phyloP scores from a whole-genome alignment of 37 sponge, comb jelly and placozoan species.

The Bolinopsis microptera region DNA sequence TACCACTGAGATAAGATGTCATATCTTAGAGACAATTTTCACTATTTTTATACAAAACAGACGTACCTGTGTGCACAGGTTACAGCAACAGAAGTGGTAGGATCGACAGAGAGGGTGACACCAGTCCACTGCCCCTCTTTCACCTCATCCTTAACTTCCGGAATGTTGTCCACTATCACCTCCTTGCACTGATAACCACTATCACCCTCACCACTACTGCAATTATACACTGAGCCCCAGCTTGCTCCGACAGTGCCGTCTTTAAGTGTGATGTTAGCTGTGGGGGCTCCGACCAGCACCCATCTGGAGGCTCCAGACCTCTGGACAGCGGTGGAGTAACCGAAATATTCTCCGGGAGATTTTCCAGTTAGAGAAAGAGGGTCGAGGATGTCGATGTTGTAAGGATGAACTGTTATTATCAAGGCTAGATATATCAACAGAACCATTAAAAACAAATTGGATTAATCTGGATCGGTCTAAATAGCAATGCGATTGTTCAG shows the following conservation, averaged over 20 bases:
- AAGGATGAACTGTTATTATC: neutral
- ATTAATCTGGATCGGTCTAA: neutral
- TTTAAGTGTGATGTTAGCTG: neutral
- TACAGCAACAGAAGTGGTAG: conserved; percentile 1
- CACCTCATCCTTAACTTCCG: neutral
- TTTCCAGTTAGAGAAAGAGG: neutral
- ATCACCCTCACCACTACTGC: neutral
- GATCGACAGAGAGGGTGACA: neutral
- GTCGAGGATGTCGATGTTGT: conserved; percentile 42
- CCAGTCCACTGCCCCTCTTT: conserved; percentile 57
- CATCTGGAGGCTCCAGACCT: neutral
- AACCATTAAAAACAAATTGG: neutral
- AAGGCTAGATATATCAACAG: neutral
- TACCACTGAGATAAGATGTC: too few species aligned
- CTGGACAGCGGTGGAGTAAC: conserved; percentile 29
- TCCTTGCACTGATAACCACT: neutral
- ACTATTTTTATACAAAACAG: too few species aligned
- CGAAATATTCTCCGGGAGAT: neutral
- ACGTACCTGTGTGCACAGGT: conserved; percentile 46
- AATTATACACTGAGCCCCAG: conserved; percentile 58
- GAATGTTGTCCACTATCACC: neutral
- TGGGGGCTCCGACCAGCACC: conserved; percentile 47
- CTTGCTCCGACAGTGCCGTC: neutral
- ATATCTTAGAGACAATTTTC: too few species aligned
- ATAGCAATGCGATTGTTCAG: neutral